A percentile compares a stretch with the other conserved stretches of the same genome.
These are phyloP conservation scores for Cordylochernes scorpioides DNA, from an alignment of 2,888 invertebrate genomes.

Conservation along the genomic window DNA sequence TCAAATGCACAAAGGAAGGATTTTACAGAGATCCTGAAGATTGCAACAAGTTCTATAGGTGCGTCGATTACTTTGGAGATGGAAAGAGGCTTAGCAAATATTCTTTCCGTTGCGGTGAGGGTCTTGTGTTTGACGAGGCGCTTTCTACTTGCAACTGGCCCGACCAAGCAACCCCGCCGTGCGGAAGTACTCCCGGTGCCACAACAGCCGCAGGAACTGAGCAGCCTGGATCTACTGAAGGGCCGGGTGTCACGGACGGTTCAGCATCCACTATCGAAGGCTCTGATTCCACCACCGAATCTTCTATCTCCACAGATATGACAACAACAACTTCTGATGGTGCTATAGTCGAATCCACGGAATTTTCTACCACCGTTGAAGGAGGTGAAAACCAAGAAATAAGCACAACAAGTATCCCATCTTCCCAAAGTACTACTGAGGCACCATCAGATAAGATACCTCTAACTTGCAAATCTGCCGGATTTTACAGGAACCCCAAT, in stretches of 20 bases:
- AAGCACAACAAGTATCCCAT: neutral
- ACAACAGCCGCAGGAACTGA: neutral
- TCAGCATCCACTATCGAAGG: neutral
- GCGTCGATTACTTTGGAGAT: constrained; percentile 11
- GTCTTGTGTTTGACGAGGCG: constrained; percentile 14
- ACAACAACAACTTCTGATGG: neutral
- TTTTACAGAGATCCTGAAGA: constrained; percentile 14
- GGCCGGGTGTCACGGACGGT: neutral
- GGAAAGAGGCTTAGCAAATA: constrained; percentile 10
- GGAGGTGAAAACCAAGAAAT: neutral
- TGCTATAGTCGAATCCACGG: neutral
- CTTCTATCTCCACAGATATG: constrained; percentile 1
- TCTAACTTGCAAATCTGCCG: constrained; percentile 7
- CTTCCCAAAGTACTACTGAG: neutral
- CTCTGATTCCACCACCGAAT: constrained; percentile 1
- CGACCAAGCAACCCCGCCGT: constrained; percentile 11
- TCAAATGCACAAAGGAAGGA: constrained; percentile 11
- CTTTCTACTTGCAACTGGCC: constrained; percentile 14
- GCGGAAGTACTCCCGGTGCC: constrained; percentile 6
- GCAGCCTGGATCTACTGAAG: neutral
- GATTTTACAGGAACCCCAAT: constrained; percentile 10
- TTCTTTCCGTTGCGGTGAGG: constrained; percentile 13
- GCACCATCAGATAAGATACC: constrained; percentile 1
- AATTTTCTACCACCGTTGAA: neutral
- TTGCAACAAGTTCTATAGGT: constrained; percentile 14